Percentiles rank a stretch among this genome's conserved stretches.
Evolutionary conservation across 2,113 vertebrate genomes (phyloP).

Genomic region (Hyperoodon ampullatus): DNA sequence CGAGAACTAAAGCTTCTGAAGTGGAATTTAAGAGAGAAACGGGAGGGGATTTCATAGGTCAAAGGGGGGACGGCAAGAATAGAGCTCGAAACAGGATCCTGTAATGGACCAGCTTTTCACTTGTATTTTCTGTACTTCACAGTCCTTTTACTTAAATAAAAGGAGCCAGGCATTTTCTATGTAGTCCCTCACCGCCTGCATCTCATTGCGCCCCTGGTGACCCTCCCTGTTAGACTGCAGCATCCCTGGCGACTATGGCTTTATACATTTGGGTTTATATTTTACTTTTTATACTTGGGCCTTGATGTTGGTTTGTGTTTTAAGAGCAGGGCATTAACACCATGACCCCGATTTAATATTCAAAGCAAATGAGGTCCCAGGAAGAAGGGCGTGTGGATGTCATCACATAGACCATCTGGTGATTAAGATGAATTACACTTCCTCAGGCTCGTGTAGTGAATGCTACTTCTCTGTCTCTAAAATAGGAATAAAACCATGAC

Average conservation of each 20-base stretch:
- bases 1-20: constrained; percentile 43
- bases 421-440: constrained; percentile 26
- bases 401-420: not conserved
- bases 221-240: not conserved
- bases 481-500: not conserved
- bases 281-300: constrained; percentile 51
- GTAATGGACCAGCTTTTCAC: not conserved
- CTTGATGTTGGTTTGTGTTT: constrained; percentile 55
- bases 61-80: not conserved
- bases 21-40: not conserved
- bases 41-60: not conserved
- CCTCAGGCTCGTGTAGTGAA: not conserved
- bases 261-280: constrained; percentile 15
- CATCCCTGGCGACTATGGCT: not conserved
- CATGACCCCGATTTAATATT: constrained; percentile 63
- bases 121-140: not conserved
- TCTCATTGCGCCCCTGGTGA: not conserved
- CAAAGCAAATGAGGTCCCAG: constrained; percentile 63
- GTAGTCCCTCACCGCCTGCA: not conserved
- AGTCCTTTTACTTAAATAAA: constrained; percentile 31
- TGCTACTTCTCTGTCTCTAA: not conserved
- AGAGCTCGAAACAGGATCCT: not conserved
- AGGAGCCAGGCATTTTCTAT: not conserved
- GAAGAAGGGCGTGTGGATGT: constrained; percentile 44
- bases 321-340: constrained; percentile 62